phyloP scores from a whole-genome alignment of 2,888 invertebrate genomes.

The Eucriotettix oculatus region DNA sequence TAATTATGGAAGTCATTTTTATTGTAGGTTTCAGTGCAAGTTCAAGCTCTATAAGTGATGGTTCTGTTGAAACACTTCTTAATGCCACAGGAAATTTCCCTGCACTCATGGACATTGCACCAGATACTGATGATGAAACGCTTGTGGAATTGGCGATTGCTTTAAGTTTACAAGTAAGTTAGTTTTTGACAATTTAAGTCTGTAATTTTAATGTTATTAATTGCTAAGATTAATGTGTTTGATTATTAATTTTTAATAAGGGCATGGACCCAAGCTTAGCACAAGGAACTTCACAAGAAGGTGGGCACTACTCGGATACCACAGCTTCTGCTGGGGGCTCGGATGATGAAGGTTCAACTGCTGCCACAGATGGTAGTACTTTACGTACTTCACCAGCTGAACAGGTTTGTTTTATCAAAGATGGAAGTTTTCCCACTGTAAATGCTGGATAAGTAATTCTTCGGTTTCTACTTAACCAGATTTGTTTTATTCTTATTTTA shows the following conservation, averaged over 20 bases:
- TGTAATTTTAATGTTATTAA: background rate
- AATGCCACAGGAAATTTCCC: constrained; percentile 43
- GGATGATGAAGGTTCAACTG: constrained; percentile 89
- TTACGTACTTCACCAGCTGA: constrained; percentile 71
- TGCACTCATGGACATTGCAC: constrained; percentile 70
- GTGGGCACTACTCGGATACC: constrained; percentile 58
- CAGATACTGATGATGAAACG: constrained; percentile 92
- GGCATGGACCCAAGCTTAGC: background rate
- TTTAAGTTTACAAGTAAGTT: constrained; percentile 54
- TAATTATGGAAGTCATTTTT: background rate
- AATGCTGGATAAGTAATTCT: too few relatives aligned
- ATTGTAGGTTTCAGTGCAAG: background rate
- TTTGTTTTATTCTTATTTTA: background rate
- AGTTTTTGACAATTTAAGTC: background rate
- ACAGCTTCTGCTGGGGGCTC: constrained; percentile 78
- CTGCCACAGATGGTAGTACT: constrained; percentile 87
- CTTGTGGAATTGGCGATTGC: constrained; percentile 95
- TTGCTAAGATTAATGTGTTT: background rate
- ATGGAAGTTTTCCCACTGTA: too few relatives aligned
- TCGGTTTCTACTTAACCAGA: too few relatives aligned
- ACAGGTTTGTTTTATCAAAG: constrained; percentile 32
- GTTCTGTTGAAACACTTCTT: constrained; percentile 17
- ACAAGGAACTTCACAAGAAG: constrained; percentile 24
- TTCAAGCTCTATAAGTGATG: background rate
- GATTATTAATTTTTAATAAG: background rate